Conservation (phyloP, 2,888 invertebrate genomes). For the Ornithoptera priamus region DNA sequence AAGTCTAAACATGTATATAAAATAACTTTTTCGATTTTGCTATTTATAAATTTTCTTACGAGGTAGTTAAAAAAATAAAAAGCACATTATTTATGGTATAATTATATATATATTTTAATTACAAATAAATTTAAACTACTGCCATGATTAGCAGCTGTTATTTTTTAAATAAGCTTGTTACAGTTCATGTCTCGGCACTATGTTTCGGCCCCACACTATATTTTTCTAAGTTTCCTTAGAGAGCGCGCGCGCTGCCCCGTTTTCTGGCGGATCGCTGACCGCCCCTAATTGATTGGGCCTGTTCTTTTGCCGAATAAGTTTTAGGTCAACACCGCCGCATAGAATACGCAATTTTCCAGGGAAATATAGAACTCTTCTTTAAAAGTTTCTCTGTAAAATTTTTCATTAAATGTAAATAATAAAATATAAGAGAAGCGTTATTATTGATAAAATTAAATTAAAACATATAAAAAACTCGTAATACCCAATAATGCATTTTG, state of each 20-base stretch:
- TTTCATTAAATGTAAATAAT: not conserved
- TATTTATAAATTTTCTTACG: not conserved
- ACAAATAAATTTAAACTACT: not conserved
- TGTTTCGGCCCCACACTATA: constrained; percentile 56
- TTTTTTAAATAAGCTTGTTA: constrained; percentile 26
- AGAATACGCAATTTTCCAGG: constrained; percentile 49
- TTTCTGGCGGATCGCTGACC: constrained; percentile 77
- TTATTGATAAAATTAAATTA: not conserved
- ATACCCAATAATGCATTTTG: not conserved
- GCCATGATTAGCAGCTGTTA: constrained; percentile 14
- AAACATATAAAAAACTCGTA: too few species aligned
- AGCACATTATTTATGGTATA: not conserved
- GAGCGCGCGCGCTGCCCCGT: constrained; percentile 81
- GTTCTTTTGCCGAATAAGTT: constrained; percentile 73
- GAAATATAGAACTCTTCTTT: not conserved
- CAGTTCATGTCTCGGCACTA: constrained; percentile 37
- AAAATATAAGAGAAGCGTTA: not conserved
- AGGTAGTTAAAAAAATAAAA: not conserved
- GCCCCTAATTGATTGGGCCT: constrained; percentile 77
- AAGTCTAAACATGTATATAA: too few species aligned
- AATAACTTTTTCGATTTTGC: not conserved
- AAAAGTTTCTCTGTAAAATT: not conserved
- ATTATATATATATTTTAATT: not conserved
- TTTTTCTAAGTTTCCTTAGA: constrained; percentile 76
- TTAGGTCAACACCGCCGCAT: constrained; percentile 76